phyloP scores from a whole-genome alignment of 53 echinoderm and acorn worm species.

The Zoroaster sp. region DNA sequence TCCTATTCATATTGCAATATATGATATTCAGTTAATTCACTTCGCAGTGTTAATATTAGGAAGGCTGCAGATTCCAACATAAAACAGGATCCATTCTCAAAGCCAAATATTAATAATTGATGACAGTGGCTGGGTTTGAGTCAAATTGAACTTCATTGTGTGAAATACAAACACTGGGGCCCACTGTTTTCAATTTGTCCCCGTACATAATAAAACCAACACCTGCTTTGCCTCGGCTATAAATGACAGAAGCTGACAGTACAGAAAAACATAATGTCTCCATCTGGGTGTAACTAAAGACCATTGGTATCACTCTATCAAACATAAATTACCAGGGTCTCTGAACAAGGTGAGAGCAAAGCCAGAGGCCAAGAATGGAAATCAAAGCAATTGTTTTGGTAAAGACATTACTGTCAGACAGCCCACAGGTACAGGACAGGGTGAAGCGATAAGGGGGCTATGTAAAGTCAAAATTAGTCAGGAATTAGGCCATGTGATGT shows the following conservation, averaged over 20 bases:
- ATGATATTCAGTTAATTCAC: too few species aligned
- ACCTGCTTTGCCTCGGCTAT: constrained; percentile 27
- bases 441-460: neutral
- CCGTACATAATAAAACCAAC: neutral
- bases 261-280: neutral
- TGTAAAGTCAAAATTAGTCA: neutral
- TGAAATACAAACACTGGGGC: neutral
- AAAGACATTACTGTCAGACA: constrained; percentile 32
- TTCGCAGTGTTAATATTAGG: too few species aligned
- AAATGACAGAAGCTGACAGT: constrained; percentile 41
- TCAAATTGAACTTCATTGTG: neutral
- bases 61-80: too few species aligned
- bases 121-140: neutral
- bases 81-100: too few species aligned
- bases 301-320: constrained; percentile 18
- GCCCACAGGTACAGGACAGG: neutral
- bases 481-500: constrained; percentile 44
- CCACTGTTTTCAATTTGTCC: neutral
- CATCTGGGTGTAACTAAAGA: neutral
- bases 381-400: constrained; percentile 12
- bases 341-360: constrained; percentile 15
- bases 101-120: neutral
- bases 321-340: constrained; percentile 16
- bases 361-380: constrained; percentile 12
- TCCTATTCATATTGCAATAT: too few species aligned